Evolutionary conservation across 1,140 invertebrate genomes (phyloP).

Genomic region (Caenorhabditis remanei): DNA sequence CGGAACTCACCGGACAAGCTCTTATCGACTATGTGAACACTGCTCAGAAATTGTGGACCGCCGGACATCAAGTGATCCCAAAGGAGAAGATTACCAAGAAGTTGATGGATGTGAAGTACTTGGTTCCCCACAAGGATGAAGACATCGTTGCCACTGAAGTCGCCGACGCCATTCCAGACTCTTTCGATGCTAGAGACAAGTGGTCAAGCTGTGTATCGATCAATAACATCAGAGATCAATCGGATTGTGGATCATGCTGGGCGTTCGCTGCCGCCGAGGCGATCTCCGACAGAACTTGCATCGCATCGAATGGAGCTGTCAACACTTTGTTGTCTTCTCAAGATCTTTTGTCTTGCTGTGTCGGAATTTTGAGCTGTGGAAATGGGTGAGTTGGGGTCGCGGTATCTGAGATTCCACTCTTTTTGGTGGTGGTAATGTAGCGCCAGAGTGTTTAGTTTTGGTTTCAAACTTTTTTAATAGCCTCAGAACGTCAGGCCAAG

Average conservation of each 20-base stretch:
- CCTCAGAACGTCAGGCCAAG: too few relatives aligned
- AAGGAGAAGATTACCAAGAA: conserved; percentile 54
- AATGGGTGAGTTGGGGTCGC: conserved; percentile 1
- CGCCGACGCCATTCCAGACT: conserved; percentile 21
- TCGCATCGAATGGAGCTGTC: conserved; percentile 84
- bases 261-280: conserved; percentile 92
- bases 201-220: conserved; percentile 56
- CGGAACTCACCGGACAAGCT: conserved; percentile 70
- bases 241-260: conserved; percentile 79
- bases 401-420: too few relatives aligned
- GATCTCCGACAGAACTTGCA: conserved; percentile 92
- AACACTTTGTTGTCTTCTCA: conserved; percentile 86
- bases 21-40: conserved; percentile 76
- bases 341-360: conserved; percentile 88
- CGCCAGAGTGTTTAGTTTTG: too few relatives aligned
- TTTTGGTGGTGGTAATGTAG: too few relatives aligned
- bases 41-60: conserved; percentile 73
- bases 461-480: too few relatives aligned
- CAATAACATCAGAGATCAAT: conserved; percentile 59
- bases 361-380: conserved; percentile 32
- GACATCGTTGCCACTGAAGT: conserved; percentile 40
- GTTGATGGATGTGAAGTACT: conserved; percentile 42
- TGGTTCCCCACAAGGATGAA: conserved; percentile 44
- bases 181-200: conserved; percentile 57
- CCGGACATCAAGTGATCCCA: conserved; percentile 55